A percentile compares a stretch with the other conserved stretches of the same genome.
Conservation (phyloP, 2,888 invertebrate genomes). For the Chalcosyrphus nemorum region DNA sequence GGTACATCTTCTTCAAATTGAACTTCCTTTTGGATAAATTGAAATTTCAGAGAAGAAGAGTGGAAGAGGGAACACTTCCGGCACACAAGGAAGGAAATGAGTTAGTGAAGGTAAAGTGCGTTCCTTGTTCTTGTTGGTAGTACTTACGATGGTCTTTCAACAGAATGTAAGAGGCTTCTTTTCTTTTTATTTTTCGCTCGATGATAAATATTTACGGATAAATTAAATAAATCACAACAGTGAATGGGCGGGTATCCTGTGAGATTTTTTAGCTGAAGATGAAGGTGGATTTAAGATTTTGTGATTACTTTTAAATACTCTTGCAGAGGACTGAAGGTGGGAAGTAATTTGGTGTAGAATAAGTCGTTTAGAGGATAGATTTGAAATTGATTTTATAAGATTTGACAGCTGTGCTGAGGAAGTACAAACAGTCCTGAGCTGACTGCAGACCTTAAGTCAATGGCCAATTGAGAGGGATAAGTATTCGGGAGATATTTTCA, state of each 20-base stretch:
- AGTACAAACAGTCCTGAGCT: background rate
- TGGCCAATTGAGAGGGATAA: too few relatives aligned
- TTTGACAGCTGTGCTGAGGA: background rate
- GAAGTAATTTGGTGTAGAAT: background rate
- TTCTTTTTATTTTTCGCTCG: background rate
- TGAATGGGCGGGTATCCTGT: slow-evolving; percentile 16
- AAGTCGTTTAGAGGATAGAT: background rate
- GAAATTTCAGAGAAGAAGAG: slow-evolving; percentile 23
- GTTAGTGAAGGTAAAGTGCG: slow-evolving; percentile 49
- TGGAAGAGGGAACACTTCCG: slow-evolving; percentile 12
- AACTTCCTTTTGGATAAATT: slow-evolving; percentile 52
- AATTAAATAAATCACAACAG: slow-evolving; percentile 61
- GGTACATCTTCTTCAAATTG: slow-evolving; percentile 29
- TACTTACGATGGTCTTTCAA: background rate
- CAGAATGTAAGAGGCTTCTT: background rate
- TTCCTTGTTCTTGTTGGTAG: background rate
- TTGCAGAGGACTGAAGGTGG: background rate
- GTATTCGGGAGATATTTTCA: too few relatives aligned
- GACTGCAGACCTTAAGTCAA: too few relatives aligned
- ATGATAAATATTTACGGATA: slow-evolving; percentile 58
- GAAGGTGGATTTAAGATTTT: slow-evolving; percentile 7
- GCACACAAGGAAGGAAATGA: slow-evolving; percentile 30
- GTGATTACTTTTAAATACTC: slow-evolving; percentile 22
- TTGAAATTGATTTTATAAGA: background rate
- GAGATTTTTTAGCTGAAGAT: background rate